phyloP scores from a whole-genome alignment of 1,140 invertebrate species.

The Coptotermes formosanus region DNA sequence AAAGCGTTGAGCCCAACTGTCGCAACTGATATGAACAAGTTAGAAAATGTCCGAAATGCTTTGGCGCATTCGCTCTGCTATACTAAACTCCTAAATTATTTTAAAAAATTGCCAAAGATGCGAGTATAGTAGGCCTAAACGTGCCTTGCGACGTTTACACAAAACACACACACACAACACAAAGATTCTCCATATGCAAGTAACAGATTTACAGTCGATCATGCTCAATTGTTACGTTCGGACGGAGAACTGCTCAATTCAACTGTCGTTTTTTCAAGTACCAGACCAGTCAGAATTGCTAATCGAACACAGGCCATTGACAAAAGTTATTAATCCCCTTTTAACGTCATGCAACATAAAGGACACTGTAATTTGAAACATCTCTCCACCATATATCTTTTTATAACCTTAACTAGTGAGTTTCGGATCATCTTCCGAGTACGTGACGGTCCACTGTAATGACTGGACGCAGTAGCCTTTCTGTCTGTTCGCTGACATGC shows the following conservation, averaged over 20 bases:
- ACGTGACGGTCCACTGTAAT: neutral
- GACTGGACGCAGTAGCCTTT: neutral
- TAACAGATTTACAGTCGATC: too few species aligned
- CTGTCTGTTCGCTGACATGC: neutral
- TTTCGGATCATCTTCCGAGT: neutral
- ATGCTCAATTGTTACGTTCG: too few species aligned
- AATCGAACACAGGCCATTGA: neutral
- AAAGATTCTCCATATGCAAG: too few species aligned
- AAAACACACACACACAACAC: too few species aligned
- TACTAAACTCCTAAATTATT: too few species aligned
- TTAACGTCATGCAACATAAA: neutral
- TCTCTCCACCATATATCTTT: neutral
- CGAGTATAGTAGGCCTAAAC: too few species aligned
- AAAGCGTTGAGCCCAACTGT: too few species aligned
- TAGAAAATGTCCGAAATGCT: too few species aligned
- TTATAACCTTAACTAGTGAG: neutral
- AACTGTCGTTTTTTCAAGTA: neutral
- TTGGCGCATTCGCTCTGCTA: too few species aligned
- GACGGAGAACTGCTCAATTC: neutral
- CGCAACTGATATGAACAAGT: too few species aligned
- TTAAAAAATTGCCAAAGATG: too few species aligned
- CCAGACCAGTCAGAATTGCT: neutral
- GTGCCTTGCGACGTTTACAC: too few species aligned
- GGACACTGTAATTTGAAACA: neutral
- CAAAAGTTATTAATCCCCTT: neutral